These are phyloP conservation scores for Luffia ferchaultella DNA, from an alignment of 2,888 invertebrate species.

Conservation along the genomic window DNA sequence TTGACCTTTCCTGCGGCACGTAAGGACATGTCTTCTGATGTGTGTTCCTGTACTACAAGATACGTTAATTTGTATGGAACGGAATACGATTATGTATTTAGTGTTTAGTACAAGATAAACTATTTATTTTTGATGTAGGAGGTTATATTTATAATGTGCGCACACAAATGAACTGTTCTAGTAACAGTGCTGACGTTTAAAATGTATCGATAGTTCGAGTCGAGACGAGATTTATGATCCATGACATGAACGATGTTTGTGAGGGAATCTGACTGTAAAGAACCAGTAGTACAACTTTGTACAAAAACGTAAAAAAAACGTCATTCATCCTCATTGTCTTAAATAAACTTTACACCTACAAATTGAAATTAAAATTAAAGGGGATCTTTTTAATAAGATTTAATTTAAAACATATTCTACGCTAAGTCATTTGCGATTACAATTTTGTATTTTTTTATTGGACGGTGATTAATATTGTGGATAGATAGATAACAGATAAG, in stretches of 20 bases:
- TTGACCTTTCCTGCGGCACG: not conserved
- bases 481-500: too few species aligned
- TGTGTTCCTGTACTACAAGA: not conserved
- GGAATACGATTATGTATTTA: not conserved
- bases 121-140: too few species aligned
- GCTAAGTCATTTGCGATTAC: not conserved
- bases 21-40: not conserved
- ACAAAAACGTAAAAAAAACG: not conserved
- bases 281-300: not conserved
- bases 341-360: not conserved
- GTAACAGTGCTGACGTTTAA: not conserved
- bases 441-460: too few species aligned
- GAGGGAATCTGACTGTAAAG: not conserved
- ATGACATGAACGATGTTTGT: not conserved
- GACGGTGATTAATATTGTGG: too few species aligned
- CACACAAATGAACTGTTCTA: not conserved
- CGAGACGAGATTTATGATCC: not conserved
- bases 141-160: too few species aligned
- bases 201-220: too few species aligned
- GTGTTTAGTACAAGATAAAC: not conserved
- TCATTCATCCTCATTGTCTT: not conserved
- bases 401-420: not conserved
- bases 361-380: not conserved
- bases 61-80: not conserved
- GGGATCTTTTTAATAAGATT: not conserved